Conservation (phyloP, 2,113 vertebrate species). For the Chionomys nivalis region DNA sequence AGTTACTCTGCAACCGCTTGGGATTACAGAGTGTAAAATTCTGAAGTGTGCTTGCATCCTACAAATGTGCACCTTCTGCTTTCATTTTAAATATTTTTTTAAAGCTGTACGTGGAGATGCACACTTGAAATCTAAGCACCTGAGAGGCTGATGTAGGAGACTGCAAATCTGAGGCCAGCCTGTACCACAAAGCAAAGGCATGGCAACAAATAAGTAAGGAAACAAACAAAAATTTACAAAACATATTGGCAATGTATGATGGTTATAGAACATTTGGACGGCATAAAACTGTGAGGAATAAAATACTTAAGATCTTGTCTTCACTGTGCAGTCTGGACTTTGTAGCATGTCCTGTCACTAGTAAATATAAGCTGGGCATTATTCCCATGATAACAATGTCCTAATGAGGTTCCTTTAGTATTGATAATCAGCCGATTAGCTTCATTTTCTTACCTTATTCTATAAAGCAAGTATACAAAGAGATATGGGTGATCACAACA, state of each 20-base stretch:
- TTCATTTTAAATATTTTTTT: constrained; percentile 52
- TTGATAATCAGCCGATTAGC: constrained; percentile 1
- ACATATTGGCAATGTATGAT: background rate
- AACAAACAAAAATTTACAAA: background rate
- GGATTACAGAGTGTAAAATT: constrained; percentile 14
- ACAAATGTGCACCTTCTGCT: background rate
- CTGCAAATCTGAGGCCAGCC: background rate
- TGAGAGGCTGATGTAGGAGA: background rate
- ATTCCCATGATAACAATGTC: background rate
- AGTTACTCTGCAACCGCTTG: background rate
- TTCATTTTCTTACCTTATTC: constrained; percentile 48
- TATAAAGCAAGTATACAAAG: constrained; percentile 37
- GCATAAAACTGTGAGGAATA: constrained; percentile 27
- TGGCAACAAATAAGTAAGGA: background rate
- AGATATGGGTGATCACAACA: background rate
- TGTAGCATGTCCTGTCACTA: constrained; percentile 17
- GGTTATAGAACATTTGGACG: constrained; percentile 15
- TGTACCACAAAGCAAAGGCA: background rate
- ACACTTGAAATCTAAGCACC: background rate
- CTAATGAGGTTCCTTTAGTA: constrained; percentile 13
- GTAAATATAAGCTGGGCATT: background rate
- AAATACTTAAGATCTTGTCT: constrained; percentile 27
- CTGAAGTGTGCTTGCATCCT: constrained; percentile 26
- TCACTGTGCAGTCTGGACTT: background rate
- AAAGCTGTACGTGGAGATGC: background rate